Conservation (phyloP, 2,113 vertebrate species). For the Podarcis raffonei region DNA sequence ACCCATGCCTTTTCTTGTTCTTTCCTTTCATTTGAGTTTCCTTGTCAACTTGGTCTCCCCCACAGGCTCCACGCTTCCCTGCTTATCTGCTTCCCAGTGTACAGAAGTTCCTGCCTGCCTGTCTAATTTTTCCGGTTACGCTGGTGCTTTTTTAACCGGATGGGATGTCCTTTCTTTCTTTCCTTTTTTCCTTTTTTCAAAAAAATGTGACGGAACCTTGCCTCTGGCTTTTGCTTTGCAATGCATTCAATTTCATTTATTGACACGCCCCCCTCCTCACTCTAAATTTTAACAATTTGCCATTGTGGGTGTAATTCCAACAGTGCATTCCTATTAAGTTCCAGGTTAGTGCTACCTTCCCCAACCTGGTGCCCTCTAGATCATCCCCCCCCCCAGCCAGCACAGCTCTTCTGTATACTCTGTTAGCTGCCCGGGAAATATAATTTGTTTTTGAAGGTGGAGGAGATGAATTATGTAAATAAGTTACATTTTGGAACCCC, state of each 20-base stretch:
- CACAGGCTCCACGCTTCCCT: conserved; percentile 7
- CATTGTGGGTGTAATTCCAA: not conserved
- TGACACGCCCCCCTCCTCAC: no score
- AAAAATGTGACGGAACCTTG: not conserved
- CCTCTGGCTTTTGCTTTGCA: not conserved
- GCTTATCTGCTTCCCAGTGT: not conserved
- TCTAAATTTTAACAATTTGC: not conserved
- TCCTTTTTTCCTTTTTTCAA: no score
- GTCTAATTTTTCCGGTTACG: conserved; percentile 23
- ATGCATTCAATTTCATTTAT: not conserved
- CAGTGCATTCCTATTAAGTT: not conserved
- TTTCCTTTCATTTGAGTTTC: not conserved
- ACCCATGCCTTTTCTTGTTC: not conserved
- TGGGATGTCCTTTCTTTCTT: no score
- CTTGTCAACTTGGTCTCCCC: not conserved
- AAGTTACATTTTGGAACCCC: not conserved
- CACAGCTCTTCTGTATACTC: not conserved
- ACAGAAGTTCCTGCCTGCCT: conserved; percentile 22
- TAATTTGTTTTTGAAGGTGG: not conserved
- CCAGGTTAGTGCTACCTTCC: not conserved
- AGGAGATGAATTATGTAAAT: not conserved
- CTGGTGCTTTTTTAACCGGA: not conserved
- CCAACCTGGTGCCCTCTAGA: no score
- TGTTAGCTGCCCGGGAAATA: not conserved
- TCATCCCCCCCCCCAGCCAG: no score